Base-by-base conservation (phyloP, 2,113 vertebrate genomes). In the Platycercus adscitus region DNA sequence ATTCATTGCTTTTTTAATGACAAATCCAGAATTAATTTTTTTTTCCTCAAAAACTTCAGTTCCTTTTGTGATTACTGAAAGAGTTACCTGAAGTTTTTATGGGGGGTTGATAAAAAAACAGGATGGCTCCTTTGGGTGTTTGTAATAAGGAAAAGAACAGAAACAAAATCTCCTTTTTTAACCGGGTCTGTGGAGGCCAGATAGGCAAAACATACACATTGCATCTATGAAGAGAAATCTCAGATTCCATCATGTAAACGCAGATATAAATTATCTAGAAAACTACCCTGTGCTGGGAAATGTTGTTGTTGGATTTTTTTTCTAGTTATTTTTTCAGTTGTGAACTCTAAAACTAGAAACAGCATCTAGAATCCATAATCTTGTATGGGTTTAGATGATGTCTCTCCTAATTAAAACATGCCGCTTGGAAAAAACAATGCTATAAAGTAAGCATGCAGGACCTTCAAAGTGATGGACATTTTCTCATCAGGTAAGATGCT, bases 391-490 rank as follows among this genome's bases (percentile, higher is more conserved):
- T 88, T 61, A 82, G 44, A 43, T 13, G 0, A 75, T 19, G 19
- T 29, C 65, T 78, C 43, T 49, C 55, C 33, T 49, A 37, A 20
- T 56, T 68, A 37, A 64, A 91, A 46, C 37, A 47, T 0, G 24
- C n/a, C 47, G 26, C 39, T 63, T 24, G 24, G 31, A 39, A 75
- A 81, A 75, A 9, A 0, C 72, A 68, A 7, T 15, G 24, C 41
- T 18, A 5, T 37, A 29, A 69, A 41, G 44, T 3, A 46, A 23
- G 20, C 7, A 23, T 0, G 9, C 0, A 68, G 26, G 14, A 47
- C 55, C 43, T 29, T 65, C 41, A 2, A 41, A 82, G 58, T 9
- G 41, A 69, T 31, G 56, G n/a, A 13, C 28, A 11, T 23, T 58
- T 72, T 70, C 79, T 44, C 56, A 28, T 21, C 26, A 61, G 25